Evolutionary conservation across 1,140 invertebrate species (phyloP), one percentile per base, ranked within the genome.

Genomic region (Zaprionus gabonicus): DNA sequence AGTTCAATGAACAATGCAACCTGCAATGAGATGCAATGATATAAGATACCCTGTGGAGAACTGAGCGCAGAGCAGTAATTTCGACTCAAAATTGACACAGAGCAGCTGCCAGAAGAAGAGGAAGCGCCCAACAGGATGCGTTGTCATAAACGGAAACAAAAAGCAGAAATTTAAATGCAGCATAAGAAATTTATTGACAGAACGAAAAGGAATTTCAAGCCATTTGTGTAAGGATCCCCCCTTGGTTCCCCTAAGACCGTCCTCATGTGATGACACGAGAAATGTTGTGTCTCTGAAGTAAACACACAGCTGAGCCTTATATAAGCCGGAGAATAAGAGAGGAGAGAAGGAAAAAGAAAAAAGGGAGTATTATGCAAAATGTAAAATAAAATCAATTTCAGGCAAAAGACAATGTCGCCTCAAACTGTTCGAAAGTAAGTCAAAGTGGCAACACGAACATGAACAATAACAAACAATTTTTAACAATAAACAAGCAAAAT

Each of bases 401-500:
- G 38, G 4, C 36, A 66, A 4, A 49, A 58, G 55, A 58, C 28
- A 38, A 31, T 12, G 44, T 53, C 31, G 49, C 9, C 64, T 28
- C 36, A 38, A 55, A 55, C 20, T 46, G n/a, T 68, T 41, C 13
- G 34, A 15, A n/a, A 20, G 46, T 38, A 27, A 46, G 49, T 13
- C 59, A 34, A 68, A 46, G 28, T 68, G 57, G 23, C 28, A 23
- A 66, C 44, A 66, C 49, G 62, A 53, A 69, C 71, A 62, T 44
- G 56, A 68, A 62, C 53, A 82, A 81, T 78, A 86, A 74, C 69
- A 73, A 71, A 73, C 73, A 69, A 67, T 78, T 75, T 75, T 80
- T 55, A 44, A 73, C 83, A 83, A 78, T 81, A 82, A 85, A 80
- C 83, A 80, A 81, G 74, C 56, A 72, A 83, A 88, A 81, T 81